A percentile compares a stretch with the other conserved stretches of the same genome.
Conservation (phyloP, 2,797 vertebrate genomes). For the Danio tinwini region DNA sequence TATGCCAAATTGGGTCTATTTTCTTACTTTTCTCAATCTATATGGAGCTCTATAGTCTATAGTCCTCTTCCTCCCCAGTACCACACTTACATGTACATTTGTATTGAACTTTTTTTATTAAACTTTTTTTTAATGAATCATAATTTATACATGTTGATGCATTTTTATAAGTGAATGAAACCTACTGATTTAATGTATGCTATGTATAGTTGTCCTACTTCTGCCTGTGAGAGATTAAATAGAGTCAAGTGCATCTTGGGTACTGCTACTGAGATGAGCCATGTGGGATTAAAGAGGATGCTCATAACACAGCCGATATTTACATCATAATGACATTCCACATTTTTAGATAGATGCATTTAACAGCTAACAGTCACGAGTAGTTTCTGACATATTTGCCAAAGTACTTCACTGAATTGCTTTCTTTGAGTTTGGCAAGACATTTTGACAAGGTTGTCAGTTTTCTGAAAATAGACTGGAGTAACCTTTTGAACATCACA, state of each 20-base stretch:
- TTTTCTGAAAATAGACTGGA: conserved; percentile 14
- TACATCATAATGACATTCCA: conserved; percentile 63
- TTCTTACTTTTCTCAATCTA: too few relatives aligned
- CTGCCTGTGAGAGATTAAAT: conserved; percentile 62
- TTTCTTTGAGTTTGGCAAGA: conserved; percentile 1
- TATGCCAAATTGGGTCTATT: too few relatives aligned
- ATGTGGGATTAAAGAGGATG: conserved; percentile 33
- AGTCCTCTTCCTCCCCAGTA: too few relatives aligned
- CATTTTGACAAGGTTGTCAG: conserved; percentile 4
- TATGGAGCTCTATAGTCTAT: too few relatives aligned
- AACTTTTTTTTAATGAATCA: neutral
- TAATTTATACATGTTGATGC: neutral
- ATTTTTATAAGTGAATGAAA: neutral
- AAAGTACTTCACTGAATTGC: neutral
- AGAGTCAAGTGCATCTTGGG: conserved; percentile 61
- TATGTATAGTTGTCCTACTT: conserved; percentile 61
- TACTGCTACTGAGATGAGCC: conserved; percentile 49
- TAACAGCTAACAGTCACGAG: conserved; percentile 60
- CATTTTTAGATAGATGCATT: conserved; percentile 56
- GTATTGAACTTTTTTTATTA: too few relatives aligned
- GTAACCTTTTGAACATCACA: neutral
- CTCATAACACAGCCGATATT: conserved; percentile 63
- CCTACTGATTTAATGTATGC: conserved; percentile 21
- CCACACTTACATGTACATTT: too few relatives aligned
- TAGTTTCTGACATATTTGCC: conserved; percentile 42